phyloP scores from a whole-genome alignment of 1,140 invertebrate species.

The Tribolium castaneum region DNA sequence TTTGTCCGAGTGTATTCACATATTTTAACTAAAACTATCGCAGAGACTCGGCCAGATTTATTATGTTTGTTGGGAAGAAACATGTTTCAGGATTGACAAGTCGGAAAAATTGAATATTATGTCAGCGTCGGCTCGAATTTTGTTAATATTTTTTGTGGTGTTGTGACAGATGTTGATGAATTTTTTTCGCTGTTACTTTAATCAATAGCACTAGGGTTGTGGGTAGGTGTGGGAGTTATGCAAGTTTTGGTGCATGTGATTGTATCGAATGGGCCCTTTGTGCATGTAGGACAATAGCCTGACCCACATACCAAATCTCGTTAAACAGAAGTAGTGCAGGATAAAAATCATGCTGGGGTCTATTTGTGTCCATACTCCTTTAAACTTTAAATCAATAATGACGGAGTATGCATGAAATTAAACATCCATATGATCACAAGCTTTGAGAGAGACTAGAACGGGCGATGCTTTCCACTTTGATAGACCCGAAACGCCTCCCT shows the following conservation, averaged over 20 bases:
- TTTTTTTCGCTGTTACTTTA: too few species aligned
- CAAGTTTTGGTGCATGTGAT: conserved; percentile 9
- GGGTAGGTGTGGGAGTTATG: neutral
- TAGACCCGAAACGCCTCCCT: conserved; percentile 30
- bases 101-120: neutral
- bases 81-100: neutral
- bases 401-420: conserved; percentile 32
- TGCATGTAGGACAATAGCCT: conserved; percentile 14
- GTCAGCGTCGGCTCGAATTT: neutral
- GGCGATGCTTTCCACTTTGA: conserved; percentile 40
- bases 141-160: neutral
- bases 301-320: conserved; percentile 7
- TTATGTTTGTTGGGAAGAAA: neutral
- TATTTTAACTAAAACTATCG: neutral
- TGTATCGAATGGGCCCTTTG: neutral
- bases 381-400: conserved; percentile 22
- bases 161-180: neutral
- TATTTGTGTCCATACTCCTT: conserved; percentile 25
- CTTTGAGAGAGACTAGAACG: conserved; percentile 28
- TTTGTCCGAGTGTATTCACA: neutral
- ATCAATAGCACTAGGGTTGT: neutral
- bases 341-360: conserved; percentile 17
- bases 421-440: conserved; percentile 35
- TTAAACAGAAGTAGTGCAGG: conserved; percentile 4
- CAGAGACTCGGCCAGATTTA: neutral